Conservation (phyloP, 1,140 invertebrate genomes). For the Neotoxoptera formosana region DNA sequence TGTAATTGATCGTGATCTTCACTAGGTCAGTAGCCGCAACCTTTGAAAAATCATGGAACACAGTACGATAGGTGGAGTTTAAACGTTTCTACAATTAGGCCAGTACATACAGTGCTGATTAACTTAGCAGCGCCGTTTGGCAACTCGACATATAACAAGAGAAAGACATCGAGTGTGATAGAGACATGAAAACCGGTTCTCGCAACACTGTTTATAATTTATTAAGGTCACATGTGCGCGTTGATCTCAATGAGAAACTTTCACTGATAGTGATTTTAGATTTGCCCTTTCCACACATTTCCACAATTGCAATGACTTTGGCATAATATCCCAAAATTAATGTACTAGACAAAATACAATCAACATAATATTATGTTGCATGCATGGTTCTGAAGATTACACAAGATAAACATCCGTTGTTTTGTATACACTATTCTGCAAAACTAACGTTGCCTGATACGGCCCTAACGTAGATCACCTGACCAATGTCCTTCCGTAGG, state of each 20-base stretch:
- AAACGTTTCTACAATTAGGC: slow-evolving; percentile 37
- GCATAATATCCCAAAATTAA: background rate
- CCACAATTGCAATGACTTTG: background rate
- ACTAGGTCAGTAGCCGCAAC: slow-evolving; percentile 31
- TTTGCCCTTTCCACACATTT: slow-evolving; percentile 22
- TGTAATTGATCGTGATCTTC: slow-evolving; percentile 17
- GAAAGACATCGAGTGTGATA: slow-evolving; percentile 39
- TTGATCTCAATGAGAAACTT: slow-evolving; percentile 55
- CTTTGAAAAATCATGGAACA: slow-evolving; percentile 1
- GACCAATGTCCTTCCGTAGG: slow-evolving; percentile 24
- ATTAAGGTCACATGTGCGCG: slow-evolving; percentile 56
- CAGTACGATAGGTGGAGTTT: slow-evolving; percentile 34
- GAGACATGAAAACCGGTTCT: slow-evolving; percentile 51
- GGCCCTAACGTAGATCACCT: background rate
- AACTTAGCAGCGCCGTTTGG: slow-evolving; percentile 49
- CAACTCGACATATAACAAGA: slow-evolving; percentile 39
- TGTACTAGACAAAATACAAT: background rate
- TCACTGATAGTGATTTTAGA: slow-evolving; percentile 53
- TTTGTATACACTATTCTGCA: slow-evolving; percentile 8
- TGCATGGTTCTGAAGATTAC: background rate
- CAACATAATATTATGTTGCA: background rate
- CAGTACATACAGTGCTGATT: slow-evolving; percentile 20
- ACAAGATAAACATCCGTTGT: background rate
- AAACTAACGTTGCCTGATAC: background rate
- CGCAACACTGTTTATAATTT: slow-evolving; percentile 50